Base-by-base conservation (phyloP, 2,888 invertebrate genomes). In the Lasiommata megera region DNA sequence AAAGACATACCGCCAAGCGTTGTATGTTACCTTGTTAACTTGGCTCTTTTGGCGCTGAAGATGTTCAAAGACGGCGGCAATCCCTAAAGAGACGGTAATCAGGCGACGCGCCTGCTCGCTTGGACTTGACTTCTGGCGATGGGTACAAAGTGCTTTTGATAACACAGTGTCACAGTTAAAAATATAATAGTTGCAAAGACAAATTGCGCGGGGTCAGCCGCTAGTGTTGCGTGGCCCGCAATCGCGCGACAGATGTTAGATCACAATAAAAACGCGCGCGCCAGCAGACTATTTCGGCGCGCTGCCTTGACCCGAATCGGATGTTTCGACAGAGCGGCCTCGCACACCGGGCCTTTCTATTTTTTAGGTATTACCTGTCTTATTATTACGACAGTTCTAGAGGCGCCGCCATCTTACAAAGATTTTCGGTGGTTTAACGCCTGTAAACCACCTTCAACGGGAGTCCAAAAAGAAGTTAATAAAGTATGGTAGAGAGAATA, bases 361-460 rank as follows among this genome's bases (percentile, higher is more conserved):
- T 89, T 90, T 90, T 90, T 90, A 88, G 88, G 88, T 82, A 88
- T 88, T 88, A 89, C 89, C 88, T 89, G 88, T 88, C 85, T 83
- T 87, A 88, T 89, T 87, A 89, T 88, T 88, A 88, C 89, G 84
- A 87, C 86, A 84, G 79, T 78, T 81, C 79, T 82, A 80, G 78
- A 77, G 81, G 78, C 73, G 76, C 81, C 83, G 84, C 82, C 82
- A 82, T 86, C 80, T 84, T 84, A 75, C 74, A 80, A 85, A 80
- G 80, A 82, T 84, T 83, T 82, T 72, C 75, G 79, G 6, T 17
- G n/a, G 14, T 17, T 38, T 40, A 9, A 17, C 78, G 74, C 71
- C 72, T 77, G 73, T 68, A 73, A 75, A 76, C 77, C 77, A 29
- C 57, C 47, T 47, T 17, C 40, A 23, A 23, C 23, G 5, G 23